Evolutionary conservation across 2,113 vertebrate genomes (phyloP), one percentile per base, ranked within the genome.

Genomic region (Ovibos moschatus): DNA sequence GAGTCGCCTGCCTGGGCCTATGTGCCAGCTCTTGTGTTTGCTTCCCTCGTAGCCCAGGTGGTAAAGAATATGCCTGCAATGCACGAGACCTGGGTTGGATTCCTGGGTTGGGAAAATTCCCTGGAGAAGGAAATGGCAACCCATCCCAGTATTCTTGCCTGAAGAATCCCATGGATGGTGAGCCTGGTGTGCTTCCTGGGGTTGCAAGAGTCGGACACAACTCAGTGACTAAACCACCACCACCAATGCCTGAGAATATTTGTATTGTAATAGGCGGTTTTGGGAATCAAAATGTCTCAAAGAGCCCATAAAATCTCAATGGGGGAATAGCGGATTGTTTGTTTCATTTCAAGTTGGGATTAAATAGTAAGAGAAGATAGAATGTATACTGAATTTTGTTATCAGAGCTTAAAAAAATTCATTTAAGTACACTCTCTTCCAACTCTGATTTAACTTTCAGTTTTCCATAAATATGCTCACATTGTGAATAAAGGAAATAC

Each of bases 21-120:
- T 40, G 19, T 0, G 0, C 67, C 0, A 0, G 19, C 67, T 71
- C 67, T 71, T 71, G 19, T 12, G 67, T 71, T 40, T 71, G 67
- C 19, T 71, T 40, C 10, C 19, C 10, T 40, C 2, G 2, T 71
- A 71, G 67, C 19, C 67, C n/a, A 3, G 10, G 19, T 21, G 9
- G n/a, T 71, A 40, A 71, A 40, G n/a, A 23, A 40, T 6, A 40
- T 6, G n/a, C 5, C n/a, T 23, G 19, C 67, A 36, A 6, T 71
- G 19, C 10, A 40, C 0, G 10, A 71, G 67, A 71, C 67, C n/a
- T n/a, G 10, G 67, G 67, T 71, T 71, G 10, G 19, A 71, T 36
- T 6, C 67, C n/a, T 71, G 19, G 10, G 19, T 40, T 23, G n/a
- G 67, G 67, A 71, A 71, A 23, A 71, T 40, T 11, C n/a, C 67